Conservation (phyloP, 2,113 vertebrate species). For the Xiphophorus maculatus region DNA sequence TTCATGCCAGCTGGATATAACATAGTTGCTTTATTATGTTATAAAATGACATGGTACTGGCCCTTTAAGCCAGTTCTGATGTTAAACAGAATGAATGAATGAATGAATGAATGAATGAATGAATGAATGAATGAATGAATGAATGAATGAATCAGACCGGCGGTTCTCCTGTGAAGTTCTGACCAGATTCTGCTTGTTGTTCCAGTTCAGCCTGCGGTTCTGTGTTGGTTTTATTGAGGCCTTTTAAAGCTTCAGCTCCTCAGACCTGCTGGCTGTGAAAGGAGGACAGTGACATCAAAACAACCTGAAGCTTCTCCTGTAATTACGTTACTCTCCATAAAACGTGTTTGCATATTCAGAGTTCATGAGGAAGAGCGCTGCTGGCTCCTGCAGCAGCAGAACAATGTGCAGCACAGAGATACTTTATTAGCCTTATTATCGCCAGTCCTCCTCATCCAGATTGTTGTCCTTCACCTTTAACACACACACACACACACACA, state of each 20-base stretch:
- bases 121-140: not conserved
- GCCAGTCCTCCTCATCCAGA: conserved; percentile 60
- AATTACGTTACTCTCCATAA: conserved; percentile 66
- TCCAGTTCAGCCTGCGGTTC: conserved; percentile 48
- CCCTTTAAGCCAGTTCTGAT: too few relatives aligned
- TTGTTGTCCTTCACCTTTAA: conserved; percentile 77
- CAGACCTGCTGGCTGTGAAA: conserved; percentile 69
- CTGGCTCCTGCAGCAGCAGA: conserved; percentile 70
- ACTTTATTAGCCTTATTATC: conserved; percentile 74
- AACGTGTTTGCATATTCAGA: conserved; percentile 76
- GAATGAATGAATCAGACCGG: not conserved
- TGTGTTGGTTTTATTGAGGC: conserved; percentile 68
- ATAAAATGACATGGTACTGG: too few relatives aligned
- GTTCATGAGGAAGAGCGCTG: conserved; percentile 45
- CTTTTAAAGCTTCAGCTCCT: conserved; percentile 74
- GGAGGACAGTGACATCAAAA: conserved; percentile 47
- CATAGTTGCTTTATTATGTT: too few relatives aligned
- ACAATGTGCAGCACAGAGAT: conserved; percentile 78
- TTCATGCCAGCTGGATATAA: too few relatives aligned
- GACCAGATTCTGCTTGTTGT: conserved; percentile 39
- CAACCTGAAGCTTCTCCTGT: conserved; percentile 70
- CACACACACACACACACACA: conserved; percentile 61
- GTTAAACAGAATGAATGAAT: too few relatives aligned
- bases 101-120: too few relatives aligned
- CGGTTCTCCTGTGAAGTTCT: conserved; percentile 13